Base-by-base conservation (phyloP, 1,140 invertebrate species). In the Nixonia krombeini region DNA sequence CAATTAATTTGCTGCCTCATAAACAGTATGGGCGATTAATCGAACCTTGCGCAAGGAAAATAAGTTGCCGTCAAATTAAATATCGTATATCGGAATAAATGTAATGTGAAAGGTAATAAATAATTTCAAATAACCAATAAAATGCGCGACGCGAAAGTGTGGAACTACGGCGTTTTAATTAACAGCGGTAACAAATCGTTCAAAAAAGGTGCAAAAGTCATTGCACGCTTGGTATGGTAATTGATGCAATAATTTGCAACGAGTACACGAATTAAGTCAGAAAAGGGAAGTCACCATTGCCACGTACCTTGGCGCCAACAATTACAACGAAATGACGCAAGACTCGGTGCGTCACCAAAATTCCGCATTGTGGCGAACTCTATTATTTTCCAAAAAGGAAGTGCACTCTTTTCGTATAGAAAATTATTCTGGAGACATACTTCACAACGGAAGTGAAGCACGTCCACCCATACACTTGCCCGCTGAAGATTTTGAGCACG, bases 321-420 rank as follows among this genome's bases (percentile, higher is more conserved):
- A 79, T 81, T 81, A 78, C 63, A 42, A 67, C 56, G 63, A 72
- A 79, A 78, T 79, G 78, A 76, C 72, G 73, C 69, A 65, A 80
- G 79, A 78, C 79, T 81, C 79, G 79, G 70, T 66, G 45, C 55
- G 53, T 52, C 61, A 70, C 71, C 70, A 50, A 79, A 79, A 79
- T 80, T 81, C 73, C 74, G 68, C 76, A 74, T 61, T 78, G 73
- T 74, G 64, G 69, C 51, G 58, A 42, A 75, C 59, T 76, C 73
- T 66, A 81, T 80, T 82, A 80, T 79, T 81, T 65, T 66, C n/a
- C n/a, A n/a, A n/a, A n/a, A 45, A 67, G 51, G 46, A 67, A 61
- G 40, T 61, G 16, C 23, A 35, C 51, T 40, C 38, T 61, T 56
- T n/a, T n/a, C n/a, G n/a, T n/a, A n/a, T n/a, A n/a, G n/a, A n/a